phyloP scores from a whole-genome alignment of 2,888 invertebrate genomes.

The Netelia virgata region DNA sequence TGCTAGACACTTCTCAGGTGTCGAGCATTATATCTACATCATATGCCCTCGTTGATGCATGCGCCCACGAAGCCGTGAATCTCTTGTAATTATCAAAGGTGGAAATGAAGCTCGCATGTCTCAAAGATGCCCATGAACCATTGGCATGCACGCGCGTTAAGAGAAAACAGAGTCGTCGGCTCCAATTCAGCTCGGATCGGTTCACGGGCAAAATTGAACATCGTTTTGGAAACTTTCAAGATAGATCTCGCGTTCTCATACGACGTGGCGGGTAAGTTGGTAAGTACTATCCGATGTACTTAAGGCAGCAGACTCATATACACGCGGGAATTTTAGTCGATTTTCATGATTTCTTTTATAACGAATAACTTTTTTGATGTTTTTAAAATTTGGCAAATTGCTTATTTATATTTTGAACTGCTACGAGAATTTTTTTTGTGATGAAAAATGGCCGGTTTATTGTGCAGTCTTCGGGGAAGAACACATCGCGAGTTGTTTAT shows the following conservation, averaged over 20 bases:
- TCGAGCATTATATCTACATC: neutral
- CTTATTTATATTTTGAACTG: no score
- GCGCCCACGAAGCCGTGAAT: neutral
- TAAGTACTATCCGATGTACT: constrained; percentile 75
- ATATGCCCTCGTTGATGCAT: neutral
- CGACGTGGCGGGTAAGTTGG: constrained; percentile 67
- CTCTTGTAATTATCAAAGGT: constrained; percentile 38
- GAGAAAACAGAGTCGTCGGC: constrained; percentile 15
- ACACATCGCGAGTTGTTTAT: no score
- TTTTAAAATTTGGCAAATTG: no score
- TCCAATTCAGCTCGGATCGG: constrained; percentile 37
- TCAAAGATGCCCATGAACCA: neutral
- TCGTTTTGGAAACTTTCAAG: constrained; percentile 46
- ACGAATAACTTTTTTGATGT: no score
- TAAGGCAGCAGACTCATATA: no score
- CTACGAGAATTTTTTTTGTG: no score
- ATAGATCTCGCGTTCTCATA: constrained; percentile 39
- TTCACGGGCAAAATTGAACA: constrained; percentile 31
- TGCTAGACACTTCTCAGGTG: neutral
- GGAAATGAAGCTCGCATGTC: constrained; percentile 13
- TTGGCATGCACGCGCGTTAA: neutral
- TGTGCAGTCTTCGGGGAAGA: no score
- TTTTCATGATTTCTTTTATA: no score
- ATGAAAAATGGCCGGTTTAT: no score
- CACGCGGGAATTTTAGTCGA: no score